phyloP scores from a whole-genome alignment of 1,140 invertebrate genomes.

The Eurosta solidaginis region DNA sequence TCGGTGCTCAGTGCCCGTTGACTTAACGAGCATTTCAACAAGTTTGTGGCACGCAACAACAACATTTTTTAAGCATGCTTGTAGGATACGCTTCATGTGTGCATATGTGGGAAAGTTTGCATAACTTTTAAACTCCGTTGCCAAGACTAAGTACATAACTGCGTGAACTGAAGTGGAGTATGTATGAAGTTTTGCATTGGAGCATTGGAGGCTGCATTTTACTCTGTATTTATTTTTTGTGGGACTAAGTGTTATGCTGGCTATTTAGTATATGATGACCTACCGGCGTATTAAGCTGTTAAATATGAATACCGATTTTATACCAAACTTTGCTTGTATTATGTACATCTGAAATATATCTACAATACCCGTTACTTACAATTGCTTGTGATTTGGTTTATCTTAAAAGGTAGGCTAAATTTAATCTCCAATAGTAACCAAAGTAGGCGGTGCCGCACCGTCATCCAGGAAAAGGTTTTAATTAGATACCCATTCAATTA shows the following conservation, averaged over 20 bases:
- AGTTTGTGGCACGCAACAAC: slow-evolving; percentile 26
- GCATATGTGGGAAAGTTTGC: neutral
- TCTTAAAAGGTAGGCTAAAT: no score
- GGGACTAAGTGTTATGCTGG: neutral
- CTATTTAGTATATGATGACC: no score
- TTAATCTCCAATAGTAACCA: no score
- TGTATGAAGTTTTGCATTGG: neutral
- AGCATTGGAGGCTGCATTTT: neutral
- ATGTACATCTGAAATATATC: no score
- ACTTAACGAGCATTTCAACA: slow-evolving; percentile 32
- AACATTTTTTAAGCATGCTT: neutral
- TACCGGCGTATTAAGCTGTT: no score
- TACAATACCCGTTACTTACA: no score
- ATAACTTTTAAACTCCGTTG: neutral
- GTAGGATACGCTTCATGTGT: neutral
- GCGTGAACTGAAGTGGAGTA: neutral
- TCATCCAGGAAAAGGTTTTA: no score
- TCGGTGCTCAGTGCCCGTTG: slow-evolving; percentile 2
- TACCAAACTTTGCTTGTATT: no score
- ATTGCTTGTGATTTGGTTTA: no score
- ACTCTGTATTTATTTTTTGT: neutral
- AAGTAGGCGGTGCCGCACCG: no score
- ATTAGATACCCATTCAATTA: no score
- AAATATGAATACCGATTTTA: no score
- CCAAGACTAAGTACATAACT: neutral